Percentiles rank a stretch among this genome's conserved stretches.
phyloP scores from a whole-genome alignment of 2,888 invertebrate species.

The Petrolisthes manimaculis region DNA sequence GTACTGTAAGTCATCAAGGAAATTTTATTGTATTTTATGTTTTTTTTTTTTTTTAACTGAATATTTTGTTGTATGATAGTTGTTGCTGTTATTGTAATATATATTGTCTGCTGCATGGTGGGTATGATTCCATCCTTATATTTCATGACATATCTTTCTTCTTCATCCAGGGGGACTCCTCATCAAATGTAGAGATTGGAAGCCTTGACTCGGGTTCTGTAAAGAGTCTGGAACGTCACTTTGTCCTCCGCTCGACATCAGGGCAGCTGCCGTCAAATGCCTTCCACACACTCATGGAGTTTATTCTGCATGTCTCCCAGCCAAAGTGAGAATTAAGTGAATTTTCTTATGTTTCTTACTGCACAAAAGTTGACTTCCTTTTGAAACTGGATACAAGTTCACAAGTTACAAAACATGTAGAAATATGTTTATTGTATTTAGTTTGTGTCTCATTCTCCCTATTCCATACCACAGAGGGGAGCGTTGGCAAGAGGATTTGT shows the following conservation, averaged over 20 bases:
- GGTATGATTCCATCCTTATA: not conserved
- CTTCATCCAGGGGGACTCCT: slow-evolving; percentile 27
- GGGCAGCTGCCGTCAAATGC: slow-evolving; percentile 59
- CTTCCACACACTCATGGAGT: slow-evolving; percentile 55
- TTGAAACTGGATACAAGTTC: not conserved
- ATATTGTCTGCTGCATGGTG: not conserved
- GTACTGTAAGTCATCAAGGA: not conserved
- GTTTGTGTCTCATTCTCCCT: not conserved
- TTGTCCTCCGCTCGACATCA: slow-evolving; percentile 38
- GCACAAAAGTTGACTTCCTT: too few species aligned
- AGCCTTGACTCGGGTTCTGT: slow-evolving; percentile 50
- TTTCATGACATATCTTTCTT: not conserved
- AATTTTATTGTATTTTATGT: not conserved
- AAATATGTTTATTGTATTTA: not conserved
- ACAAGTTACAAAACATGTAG: not conserved
- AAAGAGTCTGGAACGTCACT: slow-evolving; percentile 53
- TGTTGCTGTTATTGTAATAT: not conserved
- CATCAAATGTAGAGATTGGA: slow-evolving; percentile 52
- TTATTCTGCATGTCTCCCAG: slow-evolving; percentile 54
- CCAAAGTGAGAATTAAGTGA: slow-evolving; percentile 42
- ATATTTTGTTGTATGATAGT: too few species aligned
- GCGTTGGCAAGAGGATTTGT: slow-evolving; percentile 59
- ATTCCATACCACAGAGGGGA: slow-evolving; percentile 47
- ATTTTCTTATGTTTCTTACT: not conserved
- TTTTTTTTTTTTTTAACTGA: too few species aligned